Evolutionary conservation across 2,797 vertebrate genomes (phyloP).

Genomic region (Hypotaenidia okinawae): DNA sequence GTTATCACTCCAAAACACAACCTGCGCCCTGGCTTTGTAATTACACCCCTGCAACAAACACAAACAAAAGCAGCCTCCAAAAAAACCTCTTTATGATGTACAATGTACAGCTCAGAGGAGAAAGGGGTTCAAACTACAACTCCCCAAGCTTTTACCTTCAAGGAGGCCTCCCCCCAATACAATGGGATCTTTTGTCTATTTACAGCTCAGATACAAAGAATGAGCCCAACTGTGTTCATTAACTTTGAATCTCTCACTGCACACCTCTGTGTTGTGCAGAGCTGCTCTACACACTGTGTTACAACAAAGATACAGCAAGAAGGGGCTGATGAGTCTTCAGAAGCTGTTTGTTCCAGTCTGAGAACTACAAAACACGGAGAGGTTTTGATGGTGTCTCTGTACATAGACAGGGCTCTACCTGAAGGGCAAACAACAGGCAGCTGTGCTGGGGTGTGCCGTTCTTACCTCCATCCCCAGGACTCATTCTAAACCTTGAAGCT

Average conservation of each 20-base stretch:
- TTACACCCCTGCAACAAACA: conserved; percentile 41
- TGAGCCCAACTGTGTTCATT: not conserved
- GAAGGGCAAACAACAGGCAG: not conserved
- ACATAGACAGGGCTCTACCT: not conserved
- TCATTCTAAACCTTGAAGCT: not conserved
- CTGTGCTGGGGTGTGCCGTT: not conserved
- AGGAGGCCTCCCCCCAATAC: not conserved
- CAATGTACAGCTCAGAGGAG: not conserved
- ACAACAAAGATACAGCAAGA: not conserved
- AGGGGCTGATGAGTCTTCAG: not conserved
- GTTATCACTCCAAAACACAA: conserved; percentile 72
- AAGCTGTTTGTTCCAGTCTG: not conserved
- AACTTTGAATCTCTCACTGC: not conserved
- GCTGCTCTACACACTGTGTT: not conserved
- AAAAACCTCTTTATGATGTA: not conserved
- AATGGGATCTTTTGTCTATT: not conserved
- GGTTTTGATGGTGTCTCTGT: not conserved
- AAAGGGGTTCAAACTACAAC: not conserved
- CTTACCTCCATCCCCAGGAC: not conserved
- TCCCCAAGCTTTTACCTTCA: not conserved
- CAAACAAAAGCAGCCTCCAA: conserved; percentile 36
- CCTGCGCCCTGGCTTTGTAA: conserved; percentile 27
- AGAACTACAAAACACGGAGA: not conserved
- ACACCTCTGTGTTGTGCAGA: not conserved
- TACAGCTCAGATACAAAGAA: not conserved